Evolutionary conservation across 1,140 invertebrate species (phyloP), one percentile per base, ranked within the genome.

Genomic region (Trichonephila clavipes): DNA sequence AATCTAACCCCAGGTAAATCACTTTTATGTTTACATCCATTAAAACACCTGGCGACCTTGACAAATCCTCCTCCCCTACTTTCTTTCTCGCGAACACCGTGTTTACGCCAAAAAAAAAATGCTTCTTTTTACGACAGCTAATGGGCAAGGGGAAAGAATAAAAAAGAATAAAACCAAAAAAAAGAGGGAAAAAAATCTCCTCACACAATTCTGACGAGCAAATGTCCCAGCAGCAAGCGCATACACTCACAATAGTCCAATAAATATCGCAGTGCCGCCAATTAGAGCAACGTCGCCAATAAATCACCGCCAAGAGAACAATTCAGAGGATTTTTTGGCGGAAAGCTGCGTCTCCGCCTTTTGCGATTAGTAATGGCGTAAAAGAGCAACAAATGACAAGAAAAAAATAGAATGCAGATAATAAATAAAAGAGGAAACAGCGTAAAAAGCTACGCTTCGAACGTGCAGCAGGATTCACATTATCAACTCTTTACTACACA

Each of bases 381-480:
- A 77, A 77, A 77, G 72, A 77, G 72, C 72, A 77, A 77, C 72
- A 77, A 77, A 77, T 77, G 72, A 77, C 72, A 77, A 77, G 72
- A 77, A 77, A 77, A 77, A 77, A 77, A 77, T 77, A 77, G 72
- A 77, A 77, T 77, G 72, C 34, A 40, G 72, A 77, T 14, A 77
- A 77, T 77, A 77, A 77, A 77, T 77, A 77, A 77, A 40, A 77
- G 72, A 77, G 72, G 72, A 77, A 77, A 77, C 34, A 16, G 72
- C 72, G 72, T 77, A 77, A 77, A 77, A 77, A 40, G 72, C 72
- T 77, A 40, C 28, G 66, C 66, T 69, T 24, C 66, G 24, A n/a
- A 69, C 66, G 14, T 16, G 72, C 16, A 77, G 72, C 24, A 77
- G 72, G 72, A 77, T 40, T 77, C 12, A 28, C 72, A 77, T 77